Evolutionary conservation across 2,797 vertebrate species (phyloP), one percentile per base, ranked within the genome.

Genomic region (Onychomys torridus): DNA sequence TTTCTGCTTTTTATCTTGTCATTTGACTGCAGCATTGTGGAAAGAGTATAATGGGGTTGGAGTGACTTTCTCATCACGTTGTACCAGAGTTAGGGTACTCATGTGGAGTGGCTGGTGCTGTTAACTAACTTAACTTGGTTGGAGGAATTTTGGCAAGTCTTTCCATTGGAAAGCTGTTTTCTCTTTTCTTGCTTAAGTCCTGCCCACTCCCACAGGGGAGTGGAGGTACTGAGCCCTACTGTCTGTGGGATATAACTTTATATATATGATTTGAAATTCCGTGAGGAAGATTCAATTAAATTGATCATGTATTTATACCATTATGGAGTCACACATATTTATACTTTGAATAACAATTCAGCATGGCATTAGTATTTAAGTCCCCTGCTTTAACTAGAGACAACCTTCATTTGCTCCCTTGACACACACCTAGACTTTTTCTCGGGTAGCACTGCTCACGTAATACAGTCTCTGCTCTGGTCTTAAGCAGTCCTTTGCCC

Each of bases 1-100:
- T 97, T 92, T 14, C 49, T 6, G 40, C 83, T 11, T 59, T 92
- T 95, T 40, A 89, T 75, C 73, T 92, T 96, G 25, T 95, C 55
- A 49, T 81, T 84, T 75, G 46, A n/a, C 79, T 65, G 19, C 21
- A 55, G 81, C 37, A 75, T 91, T 89, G 69, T 12, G 88, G 81
- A 81, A 94, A 94, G n/a, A 95, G 40, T 43, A 34, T 17, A 65
- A 27, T 23, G 52, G 40, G 85, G 17, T 3, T 40, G 34, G 65
- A 71, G 2, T 89, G 9, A 40, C 46, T 46, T 52, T 12, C 43
- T 94, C n/a, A 69, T 91, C 65, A 73, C 25, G 8, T 75, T 40
- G 1, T 79, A 46, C 19, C 49, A 49, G 63, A 3, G 23, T 23
- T 87, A 40, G 79, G 37, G 37, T 65, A 67, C 4, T 19, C 29